Percentiles rank a stretch among this genome's conserved stretches.
These are phyloP conservation scores for Hephaestus fuliginosus DNA, from an alignment of 2,797 vertebrate species.

Conservation along the genomic window DNA sequence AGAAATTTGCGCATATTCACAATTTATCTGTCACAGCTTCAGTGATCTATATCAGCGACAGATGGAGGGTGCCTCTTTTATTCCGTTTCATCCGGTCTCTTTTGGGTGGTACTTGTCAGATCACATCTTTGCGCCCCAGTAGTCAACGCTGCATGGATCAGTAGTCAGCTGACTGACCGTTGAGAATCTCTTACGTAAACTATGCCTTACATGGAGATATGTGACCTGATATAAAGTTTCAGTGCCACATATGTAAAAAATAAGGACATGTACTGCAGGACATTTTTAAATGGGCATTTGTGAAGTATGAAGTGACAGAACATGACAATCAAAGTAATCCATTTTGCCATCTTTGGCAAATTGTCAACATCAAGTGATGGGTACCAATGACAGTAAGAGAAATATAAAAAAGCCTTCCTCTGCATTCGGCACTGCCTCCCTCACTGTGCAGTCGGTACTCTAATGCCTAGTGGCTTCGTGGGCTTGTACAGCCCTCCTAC, in stretches of 20 bases:
- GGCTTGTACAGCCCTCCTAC: slow-evolving; percentile 28
- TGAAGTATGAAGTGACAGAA: slow-evolving; percentile 35
- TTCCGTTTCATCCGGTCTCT: background rate
- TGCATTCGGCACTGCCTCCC: slow-evolving; percentile 8
- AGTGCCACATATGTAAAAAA: background rate
- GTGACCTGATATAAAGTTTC: slow-evolving; percentile 17
- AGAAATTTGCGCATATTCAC: background rate
- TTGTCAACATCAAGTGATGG: slow-evolving; percentile 40
- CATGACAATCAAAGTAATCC: slow-evolving; percentile 52
- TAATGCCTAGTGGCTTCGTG: slow-evolving; percentile 36
- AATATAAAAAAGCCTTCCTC: slow-evolving; percentile 46
- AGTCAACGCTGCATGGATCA: background rate
- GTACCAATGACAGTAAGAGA: slow-evolving; percentile 37
- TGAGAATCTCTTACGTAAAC: background rate
- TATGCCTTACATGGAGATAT: background rate
- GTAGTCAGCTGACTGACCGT: background rate
- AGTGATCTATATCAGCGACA: background rate
- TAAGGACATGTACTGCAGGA: background rate
- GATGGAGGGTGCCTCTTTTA: background rate
- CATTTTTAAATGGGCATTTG: slow-evolving; percentile 16
- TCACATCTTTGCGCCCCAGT: background rate
- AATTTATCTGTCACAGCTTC: background rate
- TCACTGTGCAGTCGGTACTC: slow-evolving; percentile 13
- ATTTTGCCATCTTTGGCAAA: slow-evolving; percentile 57
- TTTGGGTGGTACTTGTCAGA: background rate